Evolutionary conservation across 1,140 invertebrate species (phyloP).

Genomic region (Polypedilum pembai): DNA sequence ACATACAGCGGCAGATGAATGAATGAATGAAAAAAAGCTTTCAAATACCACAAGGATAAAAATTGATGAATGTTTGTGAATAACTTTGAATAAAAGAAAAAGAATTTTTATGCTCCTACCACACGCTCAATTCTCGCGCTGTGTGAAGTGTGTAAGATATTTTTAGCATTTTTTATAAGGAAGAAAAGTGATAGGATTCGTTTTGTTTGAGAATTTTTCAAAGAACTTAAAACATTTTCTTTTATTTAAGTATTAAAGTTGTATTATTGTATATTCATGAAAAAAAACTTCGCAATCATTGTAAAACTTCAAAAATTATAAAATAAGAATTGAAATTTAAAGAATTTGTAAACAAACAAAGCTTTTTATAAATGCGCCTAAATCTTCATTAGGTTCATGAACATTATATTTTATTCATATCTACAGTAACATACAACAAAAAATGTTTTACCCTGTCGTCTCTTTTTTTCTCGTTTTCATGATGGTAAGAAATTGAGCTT

Average conservation of each 20-base stretch:
- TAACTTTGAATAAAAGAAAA: not conserved
- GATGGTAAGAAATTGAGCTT: not conserved
- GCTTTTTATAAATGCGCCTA: too few relatives aligned
- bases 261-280: too few relatives aligned
- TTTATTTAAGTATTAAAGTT: too few relatives aligned
- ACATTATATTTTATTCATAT: too few relatives aligned
- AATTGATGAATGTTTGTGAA: conserved; percentile 7
- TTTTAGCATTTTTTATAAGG: not conserved
- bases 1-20: not conserved
- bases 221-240: too few relatives aligned
- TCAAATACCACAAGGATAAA: not conserved
- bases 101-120: not conserved
- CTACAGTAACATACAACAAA: too few relatives aligned
- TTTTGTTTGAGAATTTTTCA: too few relatives aligned
- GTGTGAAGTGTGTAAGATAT: not conserved
- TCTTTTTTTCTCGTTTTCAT: not conserved
- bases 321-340: too few relatives aligned
- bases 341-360: too few relatives aligned
- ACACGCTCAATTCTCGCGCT: not conserved
- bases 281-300: too few relatives aligned
- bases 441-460: not conserved
- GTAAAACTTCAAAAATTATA: too few relatives aligned
- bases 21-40: not conserved
- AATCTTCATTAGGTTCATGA: too few relatives aligned
- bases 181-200: not conserved